These are phyloP conservation scores for Puntigrus tetrazona DNA, from an alignment of 2,113 vertebrate genomes.

Conservation along the genomic window DNA sequence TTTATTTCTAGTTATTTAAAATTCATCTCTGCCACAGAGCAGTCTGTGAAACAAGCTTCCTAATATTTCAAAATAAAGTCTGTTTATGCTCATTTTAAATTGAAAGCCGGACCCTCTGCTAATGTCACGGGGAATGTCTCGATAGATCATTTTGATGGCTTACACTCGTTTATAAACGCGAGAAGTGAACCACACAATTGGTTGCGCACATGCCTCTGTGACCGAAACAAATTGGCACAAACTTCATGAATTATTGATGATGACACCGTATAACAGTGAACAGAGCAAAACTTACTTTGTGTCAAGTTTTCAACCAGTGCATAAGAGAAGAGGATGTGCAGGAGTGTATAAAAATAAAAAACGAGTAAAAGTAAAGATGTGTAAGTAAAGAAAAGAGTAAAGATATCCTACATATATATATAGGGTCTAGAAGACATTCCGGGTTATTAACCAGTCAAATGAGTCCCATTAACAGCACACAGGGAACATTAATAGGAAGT, in stretches of 20 bases:
- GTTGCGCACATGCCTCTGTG: background rate
- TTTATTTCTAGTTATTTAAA: slow-evolving; percentile 11
- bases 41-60: background rate
- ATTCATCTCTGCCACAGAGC: background rate
- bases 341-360: no score
- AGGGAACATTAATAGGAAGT: background rate
- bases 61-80: background rate
- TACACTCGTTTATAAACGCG: background rate
- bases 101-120: background rate
- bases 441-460: slow-evolving; percentile 46
- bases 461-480: background rate
- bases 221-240: slow-evolving; percentile 11
- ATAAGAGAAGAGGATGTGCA: background rate
- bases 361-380: no score
- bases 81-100: background rate
- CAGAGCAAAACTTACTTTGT: background rate
- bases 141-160: background rate
- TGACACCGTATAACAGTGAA: background rate
- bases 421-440: slow-evolving; percentile 34
- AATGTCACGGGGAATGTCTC: background rate
- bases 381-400: no score
- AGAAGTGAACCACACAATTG: background rate
- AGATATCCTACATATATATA: background rate
- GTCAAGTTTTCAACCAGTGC: background rate
- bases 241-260: slow-evolving; percentile 22